Evolutionary conservation across 2,888 invertebrate species (phyloP), one percentile per base, ranked within the genome.

Genomic region (Noctua pronuba): DNA sequence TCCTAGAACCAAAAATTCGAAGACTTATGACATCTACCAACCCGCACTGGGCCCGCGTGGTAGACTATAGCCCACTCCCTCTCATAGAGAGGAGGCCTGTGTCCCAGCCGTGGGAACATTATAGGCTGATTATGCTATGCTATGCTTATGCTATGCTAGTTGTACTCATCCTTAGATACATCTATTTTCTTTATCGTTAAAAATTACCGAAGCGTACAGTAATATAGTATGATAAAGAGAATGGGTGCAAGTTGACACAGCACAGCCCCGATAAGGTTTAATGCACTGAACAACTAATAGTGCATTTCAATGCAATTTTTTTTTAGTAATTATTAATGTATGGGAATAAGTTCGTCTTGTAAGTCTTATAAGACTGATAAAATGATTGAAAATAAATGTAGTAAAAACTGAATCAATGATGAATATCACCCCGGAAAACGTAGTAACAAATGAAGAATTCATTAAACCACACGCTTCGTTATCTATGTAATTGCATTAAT

Each of bases 401-500:
- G 21, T 21, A 21, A 35, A 16, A 84, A 86, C 69, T 70, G 81
- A 90, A 86, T 79, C 79, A 84, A 86, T 41, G 89, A 88, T 90
- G 76, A 82, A 82, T 88, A 93, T 91, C 90, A 77, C 85, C 86
- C 91, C 92, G 94, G 94, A 93, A 94, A 93, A 92, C 91, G 77
- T 88, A 90, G 87, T 87, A 85, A 82, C 83, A 86, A 90, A 91
- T 89, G 87, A 84, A 86, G 89, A 92, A 92, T 92, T 93, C 90
- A 94, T 93, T 93, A 93, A 91, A 85, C 86, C 83, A 81, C 86
- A 91, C 89, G 82, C 86, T 89, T 92, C 89, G 91, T 94, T 93
- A 94, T 94, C 93, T 94, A 91, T 91, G 91, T 94, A 95, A 94
- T 94, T 94, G 93, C 89, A 91, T 91, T 90, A 91, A 83, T 41